Evolutionary conservation across 2,888 invertebrate species (phyloP).

Genomic region (Clusia tigrina): DNA sequence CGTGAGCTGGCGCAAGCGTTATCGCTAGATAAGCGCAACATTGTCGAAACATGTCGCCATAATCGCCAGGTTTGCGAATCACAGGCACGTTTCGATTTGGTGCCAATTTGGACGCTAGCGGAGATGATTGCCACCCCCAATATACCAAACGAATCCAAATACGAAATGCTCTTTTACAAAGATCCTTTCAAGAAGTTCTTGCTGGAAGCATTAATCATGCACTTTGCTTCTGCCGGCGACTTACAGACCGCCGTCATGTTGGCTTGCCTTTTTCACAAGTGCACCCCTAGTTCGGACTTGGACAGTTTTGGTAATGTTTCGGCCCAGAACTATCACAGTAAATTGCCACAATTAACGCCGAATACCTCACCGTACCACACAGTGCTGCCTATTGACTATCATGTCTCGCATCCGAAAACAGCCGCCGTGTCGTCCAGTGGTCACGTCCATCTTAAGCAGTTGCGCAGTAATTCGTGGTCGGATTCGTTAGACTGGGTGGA

Average conservation of each 20-base stretch:
- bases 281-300: slow-evolving; percentile 63
- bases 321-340: slow-evolving; percentile 28
- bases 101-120: slow-evolving; percentile 88
- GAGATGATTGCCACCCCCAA: slow-evolving; percentile 72
- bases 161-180: slow-evolving; percentile 75
- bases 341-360: slow-evolving; percentile 59
- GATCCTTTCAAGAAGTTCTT: slow-evolving; percentile 89
- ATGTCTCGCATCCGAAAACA: slow-evolving; percentile 63
- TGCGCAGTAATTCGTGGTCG: slow-evolving; percentile 87
- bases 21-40: slow-evolving; percentile 67
- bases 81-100: slow-evolving; percentile 80
- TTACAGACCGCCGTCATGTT: slow-evolving; percentile 95
- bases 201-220: slow-evolving; percentile 83
- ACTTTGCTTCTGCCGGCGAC: slow-evolving; percentile 82
- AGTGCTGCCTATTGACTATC: slow-evolving; percentile 81
- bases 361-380: slow-evolving; percentile 87
- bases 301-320: slow-evolving; percentile 29
- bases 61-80: slow-evolving; percentile 82
- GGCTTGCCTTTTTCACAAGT: slow-evolving; percentile 84
- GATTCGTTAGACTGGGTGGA: slow-evolving; percentile 76
- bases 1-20: slow-evolving; percentile 85
- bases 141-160: slow-evolving; percentile 65
- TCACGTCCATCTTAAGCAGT: slow-evolving; percentile 74
- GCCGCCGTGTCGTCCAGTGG: slow-evolving; percentile 67
- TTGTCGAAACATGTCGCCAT: slow-evolving; percentile 76